A percentile compares a stretch with the other conserved stretches of the same genome.
phyloP scores from a whole-genome alignment of 2,113 vertebrate genomes.

The Myotis yumanensis region DNA sequence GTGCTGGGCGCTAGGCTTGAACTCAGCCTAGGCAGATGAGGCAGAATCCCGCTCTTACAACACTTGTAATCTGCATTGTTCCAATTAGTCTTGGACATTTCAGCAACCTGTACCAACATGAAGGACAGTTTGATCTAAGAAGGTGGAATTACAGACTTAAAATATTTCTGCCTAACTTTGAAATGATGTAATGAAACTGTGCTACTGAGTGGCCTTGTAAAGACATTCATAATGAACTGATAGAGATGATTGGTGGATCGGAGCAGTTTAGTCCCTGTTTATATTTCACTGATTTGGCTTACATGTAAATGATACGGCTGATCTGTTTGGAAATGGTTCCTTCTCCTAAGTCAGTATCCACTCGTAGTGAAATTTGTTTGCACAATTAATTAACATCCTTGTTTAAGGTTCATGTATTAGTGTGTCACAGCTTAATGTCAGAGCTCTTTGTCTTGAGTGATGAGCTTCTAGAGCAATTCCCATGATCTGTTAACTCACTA shows the following conservation, averaged over 20 bases:
- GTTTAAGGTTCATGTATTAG: constrained; percentile 64
- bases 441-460: constrained; percentile 26
- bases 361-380: constrained; percentile 69
- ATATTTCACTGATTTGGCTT: constrained; percentile 41
- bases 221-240: constrained; percentile 46
- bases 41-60: not conserved
- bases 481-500: not conserved
- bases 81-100: not conserved
- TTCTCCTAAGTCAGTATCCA: constrained; percentile 30
- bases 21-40: fast-evolving
- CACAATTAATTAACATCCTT: constrained; percentile 58
- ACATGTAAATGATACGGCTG: constrained; percentile 53
- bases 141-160: not conserved
- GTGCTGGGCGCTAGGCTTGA: not conserved
- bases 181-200: not conserved
- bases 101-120: not conserved
- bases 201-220: not conserved
- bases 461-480: not conserved
- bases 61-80: not conserved
- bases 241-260: constrained; percentile 46
- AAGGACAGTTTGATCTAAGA: not conserved
- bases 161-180: not conserved
- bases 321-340: constrained; percentile 68
- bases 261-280: constrained; percentile 37
- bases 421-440: constrained; percentile 38